These are phyloP conservation scores for Laterallus jamaicensis DNA, from an alignment of 2,113 vertebrate species.

Conservation along the genomic window DNA sequence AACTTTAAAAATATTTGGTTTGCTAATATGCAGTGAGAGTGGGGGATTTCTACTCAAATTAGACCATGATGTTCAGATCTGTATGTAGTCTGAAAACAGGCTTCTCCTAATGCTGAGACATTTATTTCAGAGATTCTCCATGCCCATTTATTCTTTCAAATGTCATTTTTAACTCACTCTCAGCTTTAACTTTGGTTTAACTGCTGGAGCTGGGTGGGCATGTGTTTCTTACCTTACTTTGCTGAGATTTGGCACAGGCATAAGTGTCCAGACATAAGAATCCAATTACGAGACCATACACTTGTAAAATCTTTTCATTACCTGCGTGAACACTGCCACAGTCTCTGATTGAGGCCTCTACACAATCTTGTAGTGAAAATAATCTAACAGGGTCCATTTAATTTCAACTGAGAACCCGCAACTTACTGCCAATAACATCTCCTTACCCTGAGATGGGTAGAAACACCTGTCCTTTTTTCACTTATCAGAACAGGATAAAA, in stretches of 20 bases:
- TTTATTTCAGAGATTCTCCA: background rate
- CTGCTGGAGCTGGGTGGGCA: background rate
- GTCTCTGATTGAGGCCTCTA: background rate
- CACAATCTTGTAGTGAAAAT: background rate
- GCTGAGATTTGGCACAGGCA: background rate
- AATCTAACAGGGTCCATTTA: background rate
- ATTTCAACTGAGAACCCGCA: background rate
- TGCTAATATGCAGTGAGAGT: background rate
- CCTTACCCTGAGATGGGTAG: background rate
- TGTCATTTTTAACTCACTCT: background rate
- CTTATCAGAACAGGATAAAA: background rate
- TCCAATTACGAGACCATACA: background rate
- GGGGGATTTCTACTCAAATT: background rate
- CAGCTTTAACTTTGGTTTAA: background rate
- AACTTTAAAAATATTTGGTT: background rate
- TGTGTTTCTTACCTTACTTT: background rate
- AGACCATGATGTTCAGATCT: background rate
- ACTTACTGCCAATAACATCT: background rate
- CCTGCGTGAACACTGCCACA: fast-evolving
- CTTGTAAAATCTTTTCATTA: constrained; percentile 11
- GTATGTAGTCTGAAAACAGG: background rate
- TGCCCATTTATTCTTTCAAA: background rate
- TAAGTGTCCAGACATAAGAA: background rate
- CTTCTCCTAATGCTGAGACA: background rate
- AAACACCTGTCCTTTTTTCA: background rate